Evolutionary conservation across 2,888 invertebrate genomes (phyloP).

Genomic region (Eilema sororculum): DNA sequence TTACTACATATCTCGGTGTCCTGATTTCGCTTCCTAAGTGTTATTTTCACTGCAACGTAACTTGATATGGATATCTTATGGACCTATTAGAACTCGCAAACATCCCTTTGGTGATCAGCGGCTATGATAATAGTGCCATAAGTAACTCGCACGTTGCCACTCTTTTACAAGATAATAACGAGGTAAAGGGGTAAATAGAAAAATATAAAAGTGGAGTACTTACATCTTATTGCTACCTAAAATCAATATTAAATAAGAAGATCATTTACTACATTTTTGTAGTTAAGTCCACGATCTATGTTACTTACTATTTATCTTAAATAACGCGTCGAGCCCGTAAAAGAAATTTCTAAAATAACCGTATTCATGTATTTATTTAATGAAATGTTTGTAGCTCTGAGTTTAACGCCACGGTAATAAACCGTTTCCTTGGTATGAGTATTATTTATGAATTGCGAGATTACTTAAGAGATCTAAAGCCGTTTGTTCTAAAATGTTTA

Average conservation of each 20-base stretch:
- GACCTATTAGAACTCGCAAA: not conserved
- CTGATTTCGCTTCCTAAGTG: not conserved
- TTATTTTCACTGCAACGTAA: not conserved
- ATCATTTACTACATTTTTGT: not conserved
- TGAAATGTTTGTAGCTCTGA: not conserved
- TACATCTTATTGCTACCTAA: not conserved
- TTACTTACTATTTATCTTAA: not conserved
- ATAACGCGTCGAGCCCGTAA: not conserved
- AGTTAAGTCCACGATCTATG: too few relatives aligned
- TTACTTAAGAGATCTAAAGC: slow-evolving; percentile 1
- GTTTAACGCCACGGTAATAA: slow-evolving; percentile 13
- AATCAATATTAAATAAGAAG: not conserved
- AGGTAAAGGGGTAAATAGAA: not conserved
- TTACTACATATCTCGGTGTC: not conserved
- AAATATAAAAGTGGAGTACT: not conserved
- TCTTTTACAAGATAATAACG: not conserved
- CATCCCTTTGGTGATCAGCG: too few relatives aligned
- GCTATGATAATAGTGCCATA: too few relatives aligned
- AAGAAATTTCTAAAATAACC: not conserved
- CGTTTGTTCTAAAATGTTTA: not conserved
- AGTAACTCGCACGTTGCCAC: too few relatives aligned
- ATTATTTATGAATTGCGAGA: slow-evolving; percentile 11
- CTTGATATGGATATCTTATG: not conserved
- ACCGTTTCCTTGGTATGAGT: slow-evolving; percentile 11
- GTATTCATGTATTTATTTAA: not conserved